Percentiles rank a stretch among this genome's conserved stretches.
Conservation (phyloP, 2,888 invertebrate species). For the Nomada goodeniana region DNA sequence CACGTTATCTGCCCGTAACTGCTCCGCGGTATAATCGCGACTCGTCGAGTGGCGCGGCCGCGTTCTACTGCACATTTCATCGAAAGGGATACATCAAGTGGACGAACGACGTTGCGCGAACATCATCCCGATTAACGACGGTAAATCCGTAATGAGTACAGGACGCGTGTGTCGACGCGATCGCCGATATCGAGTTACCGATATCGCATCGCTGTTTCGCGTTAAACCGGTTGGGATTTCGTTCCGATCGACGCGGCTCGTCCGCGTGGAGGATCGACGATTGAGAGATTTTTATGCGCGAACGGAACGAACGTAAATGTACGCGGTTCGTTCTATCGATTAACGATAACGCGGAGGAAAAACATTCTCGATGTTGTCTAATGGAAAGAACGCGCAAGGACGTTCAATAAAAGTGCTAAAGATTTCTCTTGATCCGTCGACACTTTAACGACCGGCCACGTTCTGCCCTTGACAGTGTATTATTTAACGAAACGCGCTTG, state of each 20-base stretch:
- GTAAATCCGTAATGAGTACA: not conserved
- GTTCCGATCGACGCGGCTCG: not conserved
- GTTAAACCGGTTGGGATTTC: not conserved
- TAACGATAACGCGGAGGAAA: not conserved
- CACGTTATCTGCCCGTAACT: too few species aligned
- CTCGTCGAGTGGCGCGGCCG: not conserved
- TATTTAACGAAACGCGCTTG: too few species aligned
- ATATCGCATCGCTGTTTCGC: not conserved
- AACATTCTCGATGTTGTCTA: not conserved
- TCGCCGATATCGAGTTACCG: not conserved
- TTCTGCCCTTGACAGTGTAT: not conserved
- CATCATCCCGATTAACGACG: not conserved
- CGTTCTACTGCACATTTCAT: too few species aligned
- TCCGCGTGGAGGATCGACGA: too few species aligned
- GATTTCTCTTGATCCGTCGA: not conserved
- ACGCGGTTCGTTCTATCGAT: too few species aligned
- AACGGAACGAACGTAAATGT: too few species aligned
- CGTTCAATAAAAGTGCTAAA: slow-evolving; percentile 3
- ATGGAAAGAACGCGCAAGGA: too few species aligned
- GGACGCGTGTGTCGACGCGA: not conserved
- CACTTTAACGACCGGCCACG: not conserved
- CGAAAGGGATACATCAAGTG: not conserved
- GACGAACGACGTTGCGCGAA: not conserved
- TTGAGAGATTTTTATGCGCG: too few species aligned
- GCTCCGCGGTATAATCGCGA: too few species aligned